Percentiles rank a stretch among this genome's conserved stretches.
Conservation (phyloP, 2,888 invertebrate genomes). For the Torymus tubicola region DNA sequence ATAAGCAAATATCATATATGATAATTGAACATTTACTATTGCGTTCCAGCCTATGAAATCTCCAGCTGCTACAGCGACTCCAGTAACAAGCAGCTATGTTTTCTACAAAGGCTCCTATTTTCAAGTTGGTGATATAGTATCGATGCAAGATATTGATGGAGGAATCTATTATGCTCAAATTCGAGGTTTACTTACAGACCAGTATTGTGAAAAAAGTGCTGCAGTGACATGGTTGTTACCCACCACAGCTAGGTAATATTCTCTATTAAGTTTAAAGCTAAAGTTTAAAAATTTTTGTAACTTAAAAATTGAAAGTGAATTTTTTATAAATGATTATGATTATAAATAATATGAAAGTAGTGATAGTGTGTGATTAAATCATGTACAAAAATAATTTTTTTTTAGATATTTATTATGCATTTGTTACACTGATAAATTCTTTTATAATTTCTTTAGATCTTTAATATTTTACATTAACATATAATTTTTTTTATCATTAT, state of each 20-base stretch:
- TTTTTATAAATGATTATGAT: too few species aligned
- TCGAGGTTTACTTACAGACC: slow-evolving; percentile 91
- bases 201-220: slow-evolving; percentile 95
- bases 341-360: too few species aligned
- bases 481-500: slow-evolving; percentile 13
- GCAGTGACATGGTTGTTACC: slow-evolving; percentile 95
- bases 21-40: too few species aligned
- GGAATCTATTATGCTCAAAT: slow-evolving; percentile 93
- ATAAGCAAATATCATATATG: too few species aligned
- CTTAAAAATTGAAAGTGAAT: too few species aligned
- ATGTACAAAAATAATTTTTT: not conserved
- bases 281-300: too few species aligned
- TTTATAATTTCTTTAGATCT: slow-evolving; percentile 19
- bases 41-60: slow-evolving; percentile 84
- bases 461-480: slow-evolving; percentile 17
- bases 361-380: too few species aligned
- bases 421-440: slow-evolving; percentile 21
- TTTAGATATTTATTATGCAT: slow-evolving; percentile 3
- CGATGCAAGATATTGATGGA: slow-evolving; percentile 86
- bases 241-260: slow-evolving; percentile 81
- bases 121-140: slow-evolving; percentile 94
- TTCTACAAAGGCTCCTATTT: slow-evolving; percentile 89
- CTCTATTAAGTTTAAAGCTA: not conserved
- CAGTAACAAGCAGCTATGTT: slow-evolving; percentile 87
- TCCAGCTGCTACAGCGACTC: slow-evolving; percentile 87